These are phyloP conservation scores for Merodon equestris DNA, from an alignment of 2,888 invertebrate species.

Conservation along the genomic window DNA sequence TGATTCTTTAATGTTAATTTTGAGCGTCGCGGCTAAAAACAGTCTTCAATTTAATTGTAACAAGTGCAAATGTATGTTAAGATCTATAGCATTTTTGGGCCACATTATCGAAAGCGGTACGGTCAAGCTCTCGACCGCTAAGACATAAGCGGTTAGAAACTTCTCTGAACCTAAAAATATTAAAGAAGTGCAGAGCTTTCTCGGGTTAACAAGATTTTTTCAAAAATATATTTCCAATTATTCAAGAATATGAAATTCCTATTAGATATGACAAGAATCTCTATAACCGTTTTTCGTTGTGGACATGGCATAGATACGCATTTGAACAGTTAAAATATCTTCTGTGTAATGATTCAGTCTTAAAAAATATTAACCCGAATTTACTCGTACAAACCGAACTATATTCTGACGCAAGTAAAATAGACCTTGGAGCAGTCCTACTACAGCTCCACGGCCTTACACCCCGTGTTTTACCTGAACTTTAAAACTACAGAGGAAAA, in stretches of 20 bases:
- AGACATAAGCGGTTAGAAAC: conserved; percentile 21
- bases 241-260: background rate
- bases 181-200: conserved; percentile 29
- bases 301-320: conserved; percentile 67
- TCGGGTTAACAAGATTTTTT: conserved; percentile 23
- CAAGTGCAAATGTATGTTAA: background rate
- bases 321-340: conserved; percentile 9
- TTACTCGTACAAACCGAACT: conserved; percentile 69
- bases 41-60: conserved; percentile 16
- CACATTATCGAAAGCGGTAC: conserved; percentile 9
- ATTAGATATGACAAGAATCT: background rate
- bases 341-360: conserved; percentile 56
- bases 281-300: conserved; percentile 29
- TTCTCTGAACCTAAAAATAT: conserved; percentile 27
- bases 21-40: background rate
- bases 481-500: conserved; percentile 51
- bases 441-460: conserved; percentile 65
- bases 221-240: conserved; percentile 13
- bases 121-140: conserved; percentile 16
- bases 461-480: conserved; percentile 71
- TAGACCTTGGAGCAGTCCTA: conserved; percentile 70
- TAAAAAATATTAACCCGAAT: conserved; percentile 70
- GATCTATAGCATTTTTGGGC: conserved; percentile 26
- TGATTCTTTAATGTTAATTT: background rate
- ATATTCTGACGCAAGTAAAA: conserved; percentile 51